Percentiles rank a stretch among this genome's conserved stretches.
phyloP scores from a whole-genome alignment of 2,113 vertebrate species.

The Hippocampus abdominalis region DNA sequence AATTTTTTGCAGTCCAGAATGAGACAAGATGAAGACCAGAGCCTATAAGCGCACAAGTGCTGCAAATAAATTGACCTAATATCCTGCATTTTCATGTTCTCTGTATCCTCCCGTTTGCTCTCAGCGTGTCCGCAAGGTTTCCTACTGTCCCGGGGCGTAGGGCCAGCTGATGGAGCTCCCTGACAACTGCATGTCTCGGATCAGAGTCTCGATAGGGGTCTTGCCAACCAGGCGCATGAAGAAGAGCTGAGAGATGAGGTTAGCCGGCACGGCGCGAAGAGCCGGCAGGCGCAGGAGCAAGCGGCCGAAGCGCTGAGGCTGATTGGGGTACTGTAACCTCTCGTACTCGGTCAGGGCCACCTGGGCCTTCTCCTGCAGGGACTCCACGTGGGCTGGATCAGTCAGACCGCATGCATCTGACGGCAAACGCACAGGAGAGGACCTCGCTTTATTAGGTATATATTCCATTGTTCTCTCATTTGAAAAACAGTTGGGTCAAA shows the following conservation, averaged over 20 bases:
- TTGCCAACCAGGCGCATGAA: slow-evolving; percentile 98
- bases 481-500: neutral
- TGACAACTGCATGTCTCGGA: slow-evolving; percentile 96
- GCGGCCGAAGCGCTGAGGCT: slow-evolving; percentile 91
- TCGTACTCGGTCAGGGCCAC: slow-evolving; percentile 91
- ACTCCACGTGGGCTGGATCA: slow-evolving; percentile 85
- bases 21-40: slow-evolving; percentile 34
- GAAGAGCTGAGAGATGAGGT: slow-evolving; percentile 96
- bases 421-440: neutral
- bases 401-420: slow-evolving; percentile 91
- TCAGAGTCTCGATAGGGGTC: slow-evolving; percentile 94
- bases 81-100: slow-evolving; percentile 21
- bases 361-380: slow-evolving; percentile 93
- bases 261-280: slow-evolving; percentile 85
- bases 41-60: slow-evolving; percentile 33
- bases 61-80: slow-evolving; percentile 17
- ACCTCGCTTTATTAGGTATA: neutral
- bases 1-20: slow-evolving; percentile 23
- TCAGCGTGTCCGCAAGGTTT: slow-evolving; percentile 12
- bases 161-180: slow-evolving; percentile 97
- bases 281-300: slow-evolving; percentile 88
- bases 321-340: slow-evolving; percentile 84
- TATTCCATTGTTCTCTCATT: neutral
- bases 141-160: slow-evolving; percentile 81
- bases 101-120: slow-evolving; percentile 26